Conservation (phyloP, 2,797 vertebrate genomes). For the Trachurus trachurus region DNA sequence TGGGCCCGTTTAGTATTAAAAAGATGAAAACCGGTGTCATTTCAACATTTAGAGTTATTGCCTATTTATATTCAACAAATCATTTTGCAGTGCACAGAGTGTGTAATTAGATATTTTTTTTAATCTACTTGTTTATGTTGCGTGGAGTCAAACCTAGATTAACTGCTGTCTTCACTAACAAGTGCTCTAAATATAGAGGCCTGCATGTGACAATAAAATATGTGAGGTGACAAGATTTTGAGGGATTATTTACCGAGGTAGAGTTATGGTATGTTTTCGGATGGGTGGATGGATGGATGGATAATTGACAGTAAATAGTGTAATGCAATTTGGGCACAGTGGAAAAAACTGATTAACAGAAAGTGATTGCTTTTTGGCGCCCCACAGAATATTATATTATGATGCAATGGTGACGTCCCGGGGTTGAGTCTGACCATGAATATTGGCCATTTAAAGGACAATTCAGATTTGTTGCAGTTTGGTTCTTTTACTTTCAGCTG, state of each 20-base stretch:
- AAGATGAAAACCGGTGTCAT: constrained; percentile 23
- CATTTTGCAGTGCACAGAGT: constrained; percentile 38
- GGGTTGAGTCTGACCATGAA: background rate
- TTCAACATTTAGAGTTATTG: constrained; percentile 44
- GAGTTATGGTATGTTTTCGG: constrained; percentile 7
- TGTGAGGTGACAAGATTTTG: constrained; percentile 37
- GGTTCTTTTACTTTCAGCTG: background rate
- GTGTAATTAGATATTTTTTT: constrained; percentile 65
- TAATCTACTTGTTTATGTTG: constrained; percentile 55
- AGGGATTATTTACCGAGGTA: constrained; percentile 35
- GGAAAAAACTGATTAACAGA: constrained; percentile 7
- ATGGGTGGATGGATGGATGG: background rate
- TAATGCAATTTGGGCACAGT: constrained; percentile 3
- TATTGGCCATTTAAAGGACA: background rate
- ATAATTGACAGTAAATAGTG: constrained; percentile 41
- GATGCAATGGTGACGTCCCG: background rate
- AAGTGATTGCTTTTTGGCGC: background rate
- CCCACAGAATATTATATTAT: constrained; percentile 11
- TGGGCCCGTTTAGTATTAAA: constrained; percentile 19
- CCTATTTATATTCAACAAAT: constrained; percentile 53
- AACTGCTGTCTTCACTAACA: constrained; percentile 46
- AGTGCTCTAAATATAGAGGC: constrained; percentile 44
- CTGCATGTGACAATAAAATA: constrained; percentile 37
- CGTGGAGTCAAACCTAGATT: constrained; percentile 47
- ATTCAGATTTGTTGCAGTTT: background rate